phyloP scores from a whole-genome alignment of 2,797 vertebrate species.

The Strix occidentalis region DNA sequence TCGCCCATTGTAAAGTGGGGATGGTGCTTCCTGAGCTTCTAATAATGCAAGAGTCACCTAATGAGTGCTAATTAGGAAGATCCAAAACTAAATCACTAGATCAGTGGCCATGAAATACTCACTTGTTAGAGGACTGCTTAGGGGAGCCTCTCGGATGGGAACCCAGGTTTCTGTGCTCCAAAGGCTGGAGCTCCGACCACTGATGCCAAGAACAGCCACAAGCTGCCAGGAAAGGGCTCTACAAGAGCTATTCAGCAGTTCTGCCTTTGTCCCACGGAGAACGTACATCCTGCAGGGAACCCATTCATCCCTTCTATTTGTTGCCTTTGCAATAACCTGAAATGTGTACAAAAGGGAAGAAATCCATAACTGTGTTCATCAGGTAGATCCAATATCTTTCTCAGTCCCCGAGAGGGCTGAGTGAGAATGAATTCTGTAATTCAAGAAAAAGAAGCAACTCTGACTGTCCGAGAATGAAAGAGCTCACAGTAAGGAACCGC shows the following conservation, averaged over 20 bases:
- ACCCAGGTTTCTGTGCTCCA: not conserved
- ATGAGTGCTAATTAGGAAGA: not conserved
- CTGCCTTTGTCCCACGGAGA: not conserved
- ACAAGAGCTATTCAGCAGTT: not conserved
- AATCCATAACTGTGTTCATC: not conserved
- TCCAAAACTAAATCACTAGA: not conserved
- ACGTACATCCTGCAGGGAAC: not conserved
- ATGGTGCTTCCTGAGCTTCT: not conserved
- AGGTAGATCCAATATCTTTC: not conserved
- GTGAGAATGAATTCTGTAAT: constrained; percentile 46
- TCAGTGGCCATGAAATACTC: not conserved
- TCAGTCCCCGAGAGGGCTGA: not conserved
- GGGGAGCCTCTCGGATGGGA: not conserved
- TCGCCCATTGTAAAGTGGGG: not conserved
- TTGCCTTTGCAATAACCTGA: not conserved
- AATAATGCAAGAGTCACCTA: not conserved
- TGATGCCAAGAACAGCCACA: not conserved
- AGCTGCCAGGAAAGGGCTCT: not conserved
- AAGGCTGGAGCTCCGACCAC: not conserved
- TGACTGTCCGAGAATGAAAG: constrained; percentile 53
- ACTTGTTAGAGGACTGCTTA: not conserved
- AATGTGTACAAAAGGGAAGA: not conserved
- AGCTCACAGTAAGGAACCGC: constrained; percentile 20
- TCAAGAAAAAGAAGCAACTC: constrained; percentile 55
- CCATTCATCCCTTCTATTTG: not conserved